Conservation (phyloP, 2,797 vertebrate species). For the Lophura swinhoii region DNA sequence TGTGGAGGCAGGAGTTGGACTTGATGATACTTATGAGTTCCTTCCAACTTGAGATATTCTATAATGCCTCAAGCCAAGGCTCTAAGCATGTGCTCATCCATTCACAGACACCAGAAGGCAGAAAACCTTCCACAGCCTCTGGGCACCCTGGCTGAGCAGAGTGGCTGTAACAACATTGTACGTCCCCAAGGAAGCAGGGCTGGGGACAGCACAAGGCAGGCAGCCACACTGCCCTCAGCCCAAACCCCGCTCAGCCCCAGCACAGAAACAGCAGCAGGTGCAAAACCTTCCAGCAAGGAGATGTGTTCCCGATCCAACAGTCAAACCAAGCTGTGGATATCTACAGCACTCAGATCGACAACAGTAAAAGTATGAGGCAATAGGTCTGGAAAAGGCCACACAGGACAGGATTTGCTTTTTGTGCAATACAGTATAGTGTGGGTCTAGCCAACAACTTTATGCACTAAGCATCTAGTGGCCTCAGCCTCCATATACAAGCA, state of each 20-base stretch:
- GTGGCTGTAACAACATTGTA: neutral
- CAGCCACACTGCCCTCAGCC: neutral
- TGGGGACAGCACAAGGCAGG: neutral
- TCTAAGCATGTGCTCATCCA: neutral
- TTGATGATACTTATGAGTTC: too few species aligned
- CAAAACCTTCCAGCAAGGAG: neutral
- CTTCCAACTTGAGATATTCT: too few species aligned
- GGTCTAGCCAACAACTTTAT: neutral
- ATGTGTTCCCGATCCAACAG: neutral
- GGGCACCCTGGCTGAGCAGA: neutral
- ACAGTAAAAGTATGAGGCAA: slow-evolving; percentile 7
- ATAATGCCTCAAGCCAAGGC: neutral
- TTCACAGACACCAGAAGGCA: neutral
- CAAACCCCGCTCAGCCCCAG: neutral
- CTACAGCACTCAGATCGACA: neutral
- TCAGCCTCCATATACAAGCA: neutral
- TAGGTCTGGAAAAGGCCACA: neutral
- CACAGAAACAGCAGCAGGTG: neutral
- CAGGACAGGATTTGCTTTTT: neutral
- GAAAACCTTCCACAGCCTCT: neutral
- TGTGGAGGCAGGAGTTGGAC: too few species aligned
- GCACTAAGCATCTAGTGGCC: neutral
- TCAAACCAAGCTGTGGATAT: neutral
- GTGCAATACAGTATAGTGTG: neutral
- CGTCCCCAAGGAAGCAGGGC: neutral